Evolutionary conservation across 1,140 invertebrate species (phyloP), one percentile per base, ranked within the genome.

Genomic region (Heliconius eleuchia): DNA sequence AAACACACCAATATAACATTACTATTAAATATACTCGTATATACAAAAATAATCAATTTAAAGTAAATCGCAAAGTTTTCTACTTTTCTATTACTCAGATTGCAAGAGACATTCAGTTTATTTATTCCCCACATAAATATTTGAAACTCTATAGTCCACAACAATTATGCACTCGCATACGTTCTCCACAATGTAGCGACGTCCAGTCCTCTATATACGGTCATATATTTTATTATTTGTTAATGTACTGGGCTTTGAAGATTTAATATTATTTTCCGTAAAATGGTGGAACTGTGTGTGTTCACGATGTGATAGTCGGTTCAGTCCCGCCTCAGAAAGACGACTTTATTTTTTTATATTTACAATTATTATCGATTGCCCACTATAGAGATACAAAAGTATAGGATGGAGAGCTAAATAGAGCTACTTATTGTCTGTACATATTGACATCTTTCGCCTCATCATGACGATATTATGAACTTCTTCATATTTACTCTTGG

Each of bases 111-210:
- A 66, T 66, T 66, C 23, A 66, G 60, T 30, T 66, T 66, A 66
- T 66, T 66, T 66, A 66, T 66, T 30, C 9, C 0, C 3, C 60
- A 66, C 60, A 66, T 66, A 66, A 66, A 66, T 66, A 66, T 66
- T 27, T 27, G 60, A 66, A 66, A 66, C 60, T 66, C 60, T 66
- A 66, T 66, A 66, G 23, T 30, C 60, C 60, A 66, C 60, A 66
- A 30, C 30, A 66, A 66, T 66, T 66, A 66, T 66, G 60, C 60
- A 30, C 60, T 66, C 23, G 30, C 60, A 66, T 30, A 16, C 60
- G n/a, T n/a, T 66, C 27, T 6, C 3, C 9, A 30, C 60, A 30
- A 30, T 66, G 60, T 66, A 66, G 60, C 60, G 60, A 66, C 27
- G 27, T 30, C 23, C 27, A 66, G 27, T 66, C 23, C 60, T 27